Base-by-base conservation (phyloP, 1,140 invertebrate genomes). In the Ephestia elutella region DNA sequence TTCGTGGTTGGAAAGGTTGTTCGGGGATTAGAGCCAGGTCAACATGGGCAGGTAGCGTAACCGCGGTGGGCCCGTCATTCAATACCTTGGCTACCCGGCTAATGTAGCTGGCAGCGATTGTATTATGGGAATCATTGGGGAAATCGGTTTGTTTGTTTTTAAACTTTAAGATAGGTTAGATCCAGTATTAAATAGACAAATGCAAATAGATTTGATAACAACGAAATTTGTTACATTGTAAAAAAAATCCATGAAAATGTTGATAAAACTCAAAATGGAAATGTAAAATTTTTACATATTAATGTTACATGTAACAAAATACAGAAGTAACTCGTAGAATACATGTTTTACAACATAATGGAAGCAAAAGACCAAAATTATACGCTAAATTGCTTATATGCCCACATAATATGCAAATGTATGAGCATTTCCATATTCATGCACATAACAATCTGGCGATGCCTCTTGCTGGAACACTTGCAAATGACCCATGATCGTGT, bases 1-100 rank as follows among this genome's bases (percentile, higher is more conserved):
- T 82, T 79, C 82, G 79, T 83, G 80, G 76, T 73, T 66, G 63
- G 63, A 54, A 56, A 68, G 68, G 74, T 68, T 61, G 70, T 74
- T 66, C 57, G 59, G 71, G 77, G 80, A 83, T 86, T 82, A 86
- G 62, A 63, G 66, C 30, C 77, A 78, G 80, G 77, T 82, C 75
- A 80, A 79, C 81, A 73, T 57, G 67, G 69, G 75, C 82, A 86
- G 80, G 82, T 86, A 85, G 77, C 66, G 59, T 63, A 70, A 68
- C 69, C 60, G 62, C 57, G 61, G 60, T 55, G 60, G 55, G 25
- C 58, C 44, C 55, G 56, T 59, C 62, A 67, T 72, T 67, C 62
- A 67, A 65, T 49, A 59, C 48, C 54, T 28, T 32, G 18, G 49
- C 49, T 50, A 15, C 48, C 48, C 49, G 38, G 38, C 38, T 44